phyloP scores from a whole-genome alignment of 2,888 invertebrate genomes.

The Eilema griseolum region DNA sequence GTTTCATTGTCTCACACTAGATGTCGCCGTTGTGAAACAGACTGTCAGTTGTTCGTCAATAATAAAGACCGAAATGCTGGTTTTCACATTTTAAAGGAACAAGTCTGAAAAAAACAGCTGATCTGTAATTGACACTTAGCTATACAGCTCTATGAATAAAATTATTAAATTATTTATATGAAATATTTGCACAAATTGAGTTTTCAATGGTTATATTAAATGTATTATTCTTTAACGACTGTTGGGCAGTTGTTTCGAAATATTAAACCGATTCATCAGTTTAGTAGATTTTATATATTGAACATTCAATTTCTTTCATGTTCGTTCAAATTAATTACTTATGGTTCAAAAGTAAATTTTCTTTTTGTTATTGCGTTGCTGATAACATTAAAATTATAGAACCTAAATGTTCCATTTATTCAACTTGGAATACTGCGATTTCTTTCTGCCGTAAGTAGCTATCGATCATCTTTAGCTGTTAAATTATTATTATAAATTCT shows the following conservation, averaged over 20 bases:
- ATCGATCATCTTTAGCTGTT: neutral
- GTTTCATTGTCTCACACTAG: conserved; percentile 57
- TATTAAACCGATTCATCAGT: neutral
- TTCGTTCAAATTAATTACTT: neutral
- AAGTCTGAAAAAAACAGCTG: conserved; percentile 15
- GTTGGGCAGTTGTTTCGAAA: neutral
- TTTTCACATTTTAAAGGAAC: neutral
- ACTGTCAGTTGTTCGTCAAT: conserved; percentile 49
- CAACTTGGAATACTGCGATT: neutral
- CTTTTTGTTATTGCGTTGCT: neutral
- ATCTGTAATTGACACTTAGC: neutral
- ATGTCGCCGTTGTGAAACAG: conserved; percentile 58
- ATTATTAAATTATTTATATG: neutral
- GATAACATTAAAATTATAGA: neutral
- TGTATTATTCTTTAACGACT: neutral
- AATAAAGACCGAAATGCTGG: conserved; percentile 61
- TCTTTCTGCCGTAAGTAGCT: neutral
- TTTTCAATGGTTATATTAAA: neutral
- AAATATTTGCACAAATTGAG: neutral
- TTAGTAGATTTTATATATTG: neutral
- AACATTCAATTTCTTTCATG: too few species aligned
- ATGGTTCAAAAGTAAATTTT: neutral
- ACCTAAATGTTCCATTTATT: neutral
- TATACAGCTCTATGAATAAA: neutral
- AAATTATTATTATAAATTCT: neutral